Evolutionary conservation across 2,888 invertebrate genomes (phyloP).

Genomic region (Agriopis leucophaearia): DNA sequence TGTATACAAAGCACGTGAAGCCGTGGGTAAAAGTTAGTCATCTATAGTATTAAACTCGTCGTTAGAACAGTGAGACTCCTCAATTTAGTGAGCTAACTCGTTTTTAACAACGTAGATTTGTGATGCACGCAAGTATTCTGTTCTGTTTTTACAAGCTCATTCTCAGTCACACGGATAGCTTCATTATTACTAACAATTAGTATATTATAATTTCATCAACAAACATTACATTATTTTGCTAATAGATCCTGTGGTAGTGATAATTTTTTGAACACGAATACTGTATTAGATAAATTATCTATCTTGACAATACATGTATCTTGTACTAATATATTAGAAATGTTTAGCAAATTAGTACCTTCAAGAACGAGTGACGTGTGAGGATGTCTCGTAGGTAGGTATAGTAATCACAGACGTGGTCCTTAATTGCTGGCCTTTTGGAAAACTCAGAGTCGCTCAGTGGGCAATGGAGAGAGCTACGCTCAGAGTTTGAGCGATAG

Average conservation of each 20-base stretch:
- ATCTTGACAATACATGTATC: neutral
- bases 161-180: neutral
- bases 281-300: conserved; percentile 1
- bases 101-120: conserved; percentile 4
- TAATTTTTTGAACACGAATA: conserved; percentile 4
- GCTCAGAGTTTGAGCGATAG: no score
- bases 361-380: neutral
- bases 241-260: neutral
- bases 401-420: no score
- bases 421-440: no score
- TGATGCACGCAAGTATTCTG: neutral
- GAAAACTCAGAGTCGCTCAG: no score
- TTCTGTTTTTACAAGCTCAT: neutral
- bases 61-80: neutral
- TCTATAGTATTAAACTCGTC: neutral
- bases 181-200: conserved; percentile 2
- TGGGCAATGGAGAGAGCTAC: no score
- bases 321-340: neutral
- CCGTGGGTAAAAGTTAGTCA: no score
- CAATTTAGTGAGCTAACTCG: neutral
- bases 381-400: neutral
- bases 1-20: no score
- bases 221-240: conserved; percentile 1
- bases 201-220: neutral
- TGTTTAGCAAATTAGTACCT: conserved; percentile 8